Evolutionary conservation across 2,888 invertebrate genomes (phyloP).

Genomic region (Scrobipalpa atriplicella): DNA sequence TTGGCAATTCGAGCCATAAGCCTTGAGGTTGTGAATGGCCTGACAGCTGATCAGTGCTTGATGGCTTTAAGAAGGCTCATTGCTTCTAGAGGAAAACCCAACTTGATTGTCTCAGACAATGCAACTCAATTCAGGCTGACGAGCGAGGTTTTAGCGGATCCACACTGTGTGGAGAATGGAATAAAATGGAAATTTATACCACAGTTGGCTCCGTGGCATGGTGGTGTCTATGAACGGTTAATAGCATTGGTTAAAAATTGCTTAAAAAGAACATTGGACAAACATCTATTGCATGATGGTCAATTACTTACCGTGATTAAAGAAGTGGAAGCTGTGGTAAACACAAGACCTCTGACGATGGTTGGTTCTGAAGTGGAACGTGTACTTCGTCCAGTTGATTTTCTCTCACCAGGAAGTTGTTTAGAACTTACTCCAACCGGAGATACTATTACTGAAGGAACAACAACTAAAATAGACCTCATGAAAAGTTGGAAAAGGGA

Average conservation of each 20-base stretch:
- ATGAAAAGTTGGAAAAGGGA: conserved; percentile 14
- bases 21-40: conserved; percentile 30
- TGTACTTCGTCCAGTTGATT: conserved; percentile 33
- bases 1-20: conserved; percentile 30
- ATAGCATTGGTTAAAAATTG: conserved; percentile 32
- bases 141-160: conserved; percentile 27
- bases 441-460: neutral
- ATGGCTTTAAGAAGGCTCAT: conserved; percentile 30
- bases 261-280: conserved; percentile 33
- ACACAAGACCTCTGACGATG: conserved; percentile 32
- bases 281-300: conserved; percentile 29
- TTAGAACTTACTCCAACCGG: neutral
- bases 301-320: conserved; percentile 32
- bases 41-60: conserved; percentile 32
- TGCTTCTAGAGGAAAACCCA: conserved; percentile 24
- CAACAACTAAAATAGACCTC: neutral
- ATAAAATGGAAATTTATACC: no score
- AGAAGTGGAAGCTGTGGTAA: conserved; percentile 34
- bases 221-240: conserved; percentile 34
- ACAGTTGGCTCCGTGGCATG: conserved; percentile 35
- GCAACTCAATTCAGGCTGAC: conserved; percentile 33
- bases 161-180: conserved; percentile 31
- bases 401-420: conserved; percentile 16
- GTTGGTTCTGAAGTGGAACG: conserved; percentile 30
- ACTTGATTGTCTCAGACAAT: conserved; percentile 33